Evolutionary conservation across 2,113 vertebrate species (phyloP).

Genomic region (Poecile atricapillus): DNA sequence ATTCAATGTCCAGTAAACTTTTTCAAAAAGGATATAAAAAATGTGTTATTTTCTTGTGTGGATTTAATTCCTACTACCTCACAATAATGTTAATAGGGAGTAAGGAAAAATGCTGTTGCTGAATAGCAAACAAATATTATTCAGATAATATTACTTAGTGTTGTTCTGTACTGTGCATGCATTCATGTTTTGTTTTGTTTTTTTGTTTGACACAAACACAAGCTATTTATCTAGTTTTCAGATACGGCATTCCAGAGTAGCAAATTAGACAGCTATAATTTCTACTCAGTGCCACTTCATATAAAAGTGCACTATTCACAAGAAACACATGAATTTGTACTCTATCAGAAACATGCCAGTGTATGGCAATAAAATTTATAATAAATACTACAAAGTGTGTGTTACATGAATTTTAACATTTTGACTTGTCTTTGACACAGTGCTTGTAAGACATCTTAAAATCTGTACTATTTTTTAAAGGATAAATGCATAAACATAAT

Average conservation of each 20-base stretch:
- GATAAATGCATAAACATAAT: background rate
- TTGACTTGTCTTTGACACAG: background rate
- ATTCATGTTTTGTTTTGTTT: background rate
- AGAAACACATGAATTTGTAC: background rate
- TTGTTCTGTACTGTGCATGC: conserved; percentile 16
- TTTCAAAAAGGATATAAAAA: background rate
- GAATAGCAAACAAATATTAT: background rate
- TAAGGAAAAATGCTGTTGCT: background rate
- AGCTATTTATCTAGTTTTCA: background rate
- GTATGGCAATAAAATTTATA: background rate
- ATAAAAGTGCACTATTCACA: conserved; percentile 24
- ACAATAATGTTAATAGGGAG: background rate
- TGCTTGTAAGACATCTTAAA: background rate
- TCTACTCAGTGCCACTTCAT: background rate
- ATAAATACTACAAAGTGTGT: conserved; percentile 7
- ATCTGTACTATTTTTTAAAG: background rate
- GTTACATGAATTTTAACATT: background rate
- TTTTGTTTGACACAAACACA: background rate
- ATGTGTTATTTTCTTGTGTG: background rate
- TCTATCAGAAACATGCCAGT: background rate
- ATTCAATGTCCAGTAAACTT: background rate
- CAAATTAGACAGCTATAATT: background rate
- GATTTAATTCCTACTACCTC: background rate
- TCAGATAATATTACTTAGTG: background rate
- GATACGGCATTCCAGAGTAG: conserved; percentile 11